Conservation (phyloP, 2,113 vertebrate genomes). For the Alethe castanea region DNA sequence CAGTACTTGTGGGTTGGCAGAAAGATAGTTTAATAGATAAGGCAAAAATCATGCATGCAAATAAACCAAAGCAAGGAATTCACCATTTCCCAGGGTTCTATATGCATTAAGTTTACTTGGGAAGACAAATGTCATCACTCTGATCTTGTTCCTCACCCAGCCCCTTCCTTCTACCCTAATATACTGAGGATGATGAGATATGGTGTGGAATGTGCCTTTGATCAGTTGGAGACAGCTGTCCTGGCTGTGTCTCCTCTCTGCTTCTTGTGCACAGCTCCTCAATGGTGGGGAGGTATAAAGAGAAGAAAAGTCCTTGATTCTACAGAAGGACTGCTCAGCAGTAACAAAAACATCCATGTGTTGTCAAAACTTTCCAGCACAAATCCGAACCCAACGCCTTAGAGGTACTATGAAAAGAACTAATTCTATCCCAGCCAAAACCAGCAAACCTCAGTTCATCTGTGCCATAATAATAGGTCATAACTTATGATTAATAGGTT, state of each 20-base stretch:
- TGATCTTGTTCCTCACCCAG: not conserved
- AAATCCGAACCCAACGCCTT: not conserved
- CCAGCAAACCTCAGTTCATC: not conserved
- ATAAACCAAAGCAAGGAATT: not conserved
- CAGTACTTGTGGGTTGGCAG: too few species aligned
- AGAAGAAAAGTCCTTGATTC: not conserved
- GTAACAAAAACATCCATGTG: not conserved
- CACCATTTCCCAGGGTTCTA: fast-evolving
- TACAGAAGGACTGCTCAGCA: not conserved
- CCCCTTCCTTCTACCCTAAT: not conserved
- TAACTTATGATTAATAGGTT: not conserved
- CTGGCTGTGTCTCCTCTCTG: too few species aligned
- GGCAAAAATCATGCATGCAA: not conserved
- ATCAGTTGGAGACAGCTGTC: not conserved
- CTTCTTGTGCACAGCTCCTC: not conserved
- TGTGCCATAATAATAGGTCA: not conserved
- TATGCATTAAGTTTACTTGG: not conserved
- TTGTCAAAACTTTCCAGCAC: not conserved
- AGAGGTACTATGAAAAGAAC: not conserved
- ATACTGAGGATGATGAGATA: too few species aligned
- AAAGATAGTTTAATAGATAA: not conserved
- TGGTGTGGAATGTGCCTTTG: not conserved
- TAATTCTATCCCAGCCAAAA: not conserved
- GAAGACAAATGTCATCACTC: not conserved
- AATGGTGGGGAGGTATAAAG: not conserved